Percentiles rank a stretch among this genome's conserved stretches.
Evolutionary conservation across 1,140 invertebrate species (phyloP).

Genomic region (Oncopeltus fasciatus): DNA sequence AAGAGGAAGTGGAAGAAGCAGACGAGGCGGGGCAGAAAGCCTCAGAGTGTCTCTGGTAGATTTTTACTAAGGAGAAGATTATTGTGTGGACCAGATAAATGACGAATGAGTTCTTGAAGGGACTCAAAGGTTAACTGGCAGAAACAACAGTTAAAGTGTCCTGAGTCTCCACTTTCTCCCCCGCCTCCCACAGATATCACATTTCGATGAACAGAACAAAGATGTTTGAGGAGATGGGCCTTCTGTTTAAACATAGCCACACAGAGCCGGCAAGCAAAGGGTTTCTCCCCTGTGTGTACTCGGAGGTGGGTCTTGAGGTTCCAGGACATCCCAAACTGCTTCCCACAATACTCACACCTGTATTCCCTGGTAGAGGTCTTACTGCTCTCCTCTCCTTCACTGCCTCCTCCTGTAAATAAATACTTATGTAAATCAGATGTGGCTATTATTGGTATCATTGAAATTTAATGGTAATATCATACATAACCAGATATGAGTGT

Average conservation of each 20-base stretch:
- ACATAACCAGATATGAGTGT: too few relatives aligned
- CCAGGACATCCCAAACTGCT: slow-evolving; percentile 80
- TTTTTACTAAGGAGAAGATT: slow-evolving; percentile 73
- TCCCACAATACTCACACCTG: slow-evolving; percentile 71
- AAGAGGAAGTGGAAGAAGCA: not conserved
- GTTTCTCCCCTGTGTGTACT: slow-evolving; percentile 75
- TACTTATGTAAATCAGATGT: too few relatives aligned
- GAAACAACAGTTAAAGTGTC: slow-evolving; percentile 68
- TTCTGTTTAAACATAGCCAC: slow-evolving; percentile 82
- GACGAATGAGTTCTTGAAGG: slow-evolving; percentile 64
- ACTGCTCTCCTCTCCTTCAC: slow-evolving; percentile 14
- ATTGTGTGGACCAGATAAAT: slow-evolving; percentile 71
- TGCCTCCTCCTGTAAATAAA: not conserved
- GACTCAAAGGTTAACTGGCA: slow-evolving; percentile 69
- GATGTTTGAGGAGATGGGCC: slow-evolving; percentile 66
- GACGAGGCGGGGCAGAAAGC: not conserved
- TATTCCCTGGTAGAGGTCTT: slow-evolving; percentile 49
- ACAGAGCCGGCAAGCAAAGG: slow-evolving; percentile 70
- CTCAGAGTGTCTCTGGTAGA: slow-evolving; percentile 41
- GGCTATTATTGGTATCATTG: too few relatives aligned
- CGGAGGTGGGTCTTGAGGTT: slow-evolving; percentile 72
- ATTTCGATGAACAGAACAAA: slow-evolving; percentile 72
- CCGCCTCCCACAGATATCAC: slow-evolving; percentile 62
- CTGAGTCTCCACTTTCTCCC: slow-evolving; percentile 34
- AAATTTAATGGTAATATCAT: too few relatives aligned